A percentile compares a stretch with the other conserved stretches of the same genome.
Evolutionary conservation across 2,113 vertebrate genomes (phyloP).

Genomic region (Ctenomys sociabilis): DNA sequence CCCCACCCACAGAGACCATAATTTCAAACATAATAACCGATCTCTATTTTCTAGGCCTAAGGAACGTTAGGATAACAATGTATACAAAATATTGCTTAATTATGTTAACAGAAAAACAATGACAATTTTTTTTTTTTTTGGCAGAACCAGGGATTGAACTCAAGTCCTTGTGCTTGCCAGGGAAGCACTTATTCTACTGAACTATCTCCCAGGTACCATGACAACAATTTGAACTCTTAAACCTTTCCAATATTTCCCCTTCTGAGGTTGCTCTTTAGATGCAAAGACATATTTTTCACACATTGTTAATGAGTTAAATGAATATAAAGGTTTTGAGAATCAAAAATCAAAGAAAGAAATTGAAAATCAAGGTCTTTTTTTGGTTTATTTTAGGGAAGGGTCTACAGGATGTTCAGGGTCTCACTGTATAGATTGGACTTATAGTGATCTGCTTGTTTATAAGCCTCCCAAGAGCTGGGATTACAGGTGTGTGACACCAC

Average conservation of each 20-base stretch:
- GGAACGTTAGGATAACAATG: not conserved
- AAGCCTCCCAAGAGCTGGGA: too few relatives aligned
- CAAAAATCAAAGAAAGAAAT: not conserved
- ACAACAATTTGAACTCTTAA: not conserved
- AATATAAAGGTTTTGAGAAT: not conserved
- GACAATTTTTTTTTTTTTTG: too few relatives aligned
- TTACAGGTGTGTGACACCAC: too few relatives aligned
- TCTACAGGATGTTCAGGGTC: too few relatives aligned
- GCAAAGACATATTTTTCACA: not conserved
- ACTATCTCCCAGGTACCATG: too few relatives aligned
- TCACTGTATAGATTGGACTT: too few relatives aligned
- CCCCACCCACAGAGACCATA: accelerated
- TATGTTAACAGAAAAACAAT: not conserved
- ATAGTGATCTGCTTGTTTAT: too few relatives aligned
- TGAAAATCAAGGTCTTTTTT: too few relatives aligned
- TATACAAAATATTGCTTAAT: not conserved
- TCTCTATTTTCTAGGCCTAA: not conserved
- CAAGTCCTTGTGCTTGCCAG: too few relatives aligned
- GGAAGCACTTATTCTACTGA: too few relatives aligned
- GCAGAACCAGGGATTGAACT: too few relatives aligned
- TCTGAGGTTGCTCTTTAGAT: not conserved
- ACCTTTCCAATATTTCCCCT: not conserved
- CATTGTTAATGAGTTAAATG: not conserved
- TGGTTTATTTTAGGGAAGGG: too few relatives aligned
- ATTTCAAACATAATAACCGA: not conserved